Evolutionary conservation across 2,113 vertebrate genomes (phyloP), one percentile per base, ranked within the genome.

Genomic region (Dasyornis broadbenti): DNA sequence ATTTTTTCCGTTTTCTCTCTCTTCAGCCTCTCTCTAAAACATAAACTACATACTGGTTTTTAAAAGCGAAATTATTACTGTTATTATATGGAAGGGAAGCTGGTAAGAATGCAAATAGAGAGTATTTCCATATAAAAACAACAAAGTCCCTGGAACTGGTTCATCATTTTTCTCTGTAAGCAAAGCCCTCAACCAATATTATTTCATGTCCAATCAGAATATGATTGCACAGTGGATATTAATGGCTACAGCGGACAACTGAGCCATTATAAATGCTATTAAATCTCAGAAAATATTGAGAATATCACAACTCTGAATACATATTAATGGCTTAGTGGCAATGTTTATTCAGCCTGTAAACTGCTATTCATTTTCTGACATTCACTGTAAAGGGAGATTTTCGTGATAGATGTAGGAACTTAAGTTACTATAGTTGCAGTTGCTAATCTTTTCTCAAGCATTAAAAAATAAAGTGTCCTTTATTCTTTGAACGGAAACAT

Each of bases 391-490:
- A 5, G 8, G 26, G 68, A 94, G 33, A 37, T 50, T 92, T 94
- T 68, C 12, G 15, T 84, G 56, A 54, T 24, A 88, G 68, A 60
- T 69, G 33, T 50, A 89, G 61, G 84, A 79, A 60, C 22, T 94
- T 87, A 77, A 56, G 24, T 66, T 80, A 30, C 11, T 79, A 11
- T 66, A 91, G 61, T 61, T 94, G 68, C 77, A 89, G 79, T 77
- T 56, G 50, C 44, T 90, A 71, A 63, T 60, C 42, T 83, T 94
- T 73, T 84, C 57, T 94, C 35, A 63, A 84, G n/a, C 39, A 66
- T 82, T 95, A 90, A 89, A 93, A 97, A 90, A 78, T 88, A 75
- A 68, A 80, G 16, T 85, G 75, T 82, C 26, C 69, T 89, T 50
- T 92, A 87, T 95, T 94, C 40, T 71, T 64, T 96, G 91, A 95